A percentile compares a stretch with the other conserved stretches of the same genome.
phyloP scores from a whole-genome alignment of 2,113 vertebrate genomes.

The Epinephelus moara region DNA sequence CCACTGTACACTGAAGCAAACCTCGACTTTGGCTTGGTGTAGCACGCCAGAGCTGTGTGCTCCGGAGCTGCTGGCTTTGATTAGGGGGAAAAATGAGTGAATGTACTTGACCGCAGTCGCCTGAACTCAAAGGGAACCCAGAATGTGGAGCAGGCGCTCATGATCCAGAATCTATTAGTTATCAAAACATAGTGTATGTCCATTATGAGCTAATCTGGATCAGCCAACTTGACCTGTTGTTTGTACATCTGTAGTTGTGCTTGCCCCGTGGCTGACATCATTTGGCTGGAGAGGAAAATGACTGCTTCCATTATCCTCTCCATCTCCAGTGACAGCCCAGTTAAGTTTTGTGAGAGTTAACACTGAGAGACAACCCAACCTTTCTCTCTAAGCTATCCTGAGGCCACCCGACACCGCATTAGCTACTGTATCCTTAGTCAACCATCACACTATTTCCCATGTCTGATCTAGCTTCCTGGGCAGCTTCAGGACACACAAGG shows the following conservation, averaged over 20 bases:
- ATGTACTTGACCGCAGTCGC: slow-evolving; percentile 27
- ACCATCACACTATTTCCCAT: slow-evolving; percentile 58
- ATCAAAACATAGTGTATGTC: slow-evolving; percentile 54
- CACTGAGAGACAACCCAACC: slow-evolving; percentile 38
- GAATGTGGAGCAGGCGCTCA: slow-evolving; percentile 40
- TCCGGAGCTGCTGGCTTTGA: slow-evolving; percentile 64
- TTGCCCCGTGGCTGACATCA: slow-evolving; percentile 56
- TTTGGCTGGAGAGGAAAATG: slow-evolving; percentile 29
- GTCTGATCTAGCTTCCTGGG: slow-evolving; percentile 65
- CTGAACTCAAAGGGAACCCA: slow-evolving; percentile 32
- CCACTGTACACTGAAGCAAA: slow-evolving; percentile 60
- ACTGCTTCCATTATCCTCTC: slow-evolving; percentile 49
- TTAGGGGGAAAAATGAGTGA: slow-evolving; percentile 29
- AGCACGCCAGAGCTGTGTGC: slow-evolving; percentile 2
- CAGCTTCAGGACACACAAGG: slow-evolving; percentile 62
- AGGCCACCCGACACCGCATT: slow-evolving; percentile 53
- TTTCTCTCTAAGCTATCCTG: slow-evolving; percentile 34
- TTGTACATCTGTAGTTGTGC: slow-evolving; percentile 43
- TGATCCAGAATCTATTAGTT: slow-evolving; percentile 51
- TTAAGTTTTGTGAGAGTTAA: slow-evolving; percentile 40
- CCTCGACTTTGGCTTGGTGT: slow-evolving; percentile 1
- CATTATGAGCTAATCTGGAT: slow-evolving; percentile 57
- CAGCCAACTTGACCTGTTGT: slow-evolving; percentile 33
- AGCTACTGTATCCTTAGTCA: slow-evolving; percentile 69
- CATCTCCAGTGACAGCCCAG: slow-evolving; percentile 43